A percentile compares a stretch with the other conserved stretches of the same genome.
Evolutionary conservation across 2,113 vertebrate species (phyloP).

Genomic region (Pluvianellus socialis): DNA sequence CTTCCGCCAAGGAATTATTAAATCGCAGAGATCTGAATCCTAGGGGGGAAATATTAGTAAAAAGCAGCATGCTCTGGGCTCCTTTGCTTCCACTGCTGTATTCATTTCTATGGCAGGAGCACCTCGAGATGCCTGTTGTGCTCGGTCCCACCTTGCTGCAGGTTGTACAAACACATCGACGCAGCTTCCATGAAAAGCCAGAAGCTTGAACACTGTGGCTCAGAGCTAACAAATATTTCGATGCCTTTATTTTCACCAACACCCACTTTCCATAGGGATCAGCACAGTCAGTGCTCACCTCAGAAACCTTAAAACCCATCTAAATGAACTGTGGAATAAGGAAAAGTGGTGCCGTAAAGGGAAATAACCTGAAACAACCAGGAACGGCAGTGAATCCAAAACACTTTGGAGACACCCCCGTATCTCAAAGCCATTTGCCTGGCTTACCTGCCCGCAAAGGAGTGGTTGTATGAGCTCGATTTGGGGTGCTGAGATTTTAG

Average conservation of each 20-base stretch:
- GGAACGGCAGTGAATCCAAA: neutral
- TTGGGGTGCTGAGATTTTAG: neutral
- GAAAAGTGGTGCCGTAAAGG: neutral
- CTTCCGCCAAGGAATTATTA: neutral
- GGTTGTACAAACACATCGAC: neutral
- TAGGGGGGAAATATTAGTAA: neutral
- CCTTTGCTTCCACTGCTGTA: neutral
- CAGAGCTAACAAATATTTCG: neutral
- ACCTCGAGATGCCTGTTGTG: accelerated
- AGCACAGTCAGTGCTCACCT: neutral
- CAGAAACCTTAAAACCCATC: neutral
- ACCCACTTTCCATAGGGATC: neutral
- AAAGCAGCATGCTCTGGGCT: neutral
- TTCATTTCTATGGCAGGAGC: neutral
- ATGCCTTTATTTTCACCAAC: neutral
- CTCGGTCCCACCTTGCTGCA: accelerated
- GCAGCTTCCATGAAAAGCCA: neutral
- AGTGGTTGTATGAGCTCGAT: neutral
- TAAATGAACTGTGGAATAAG: neutral
- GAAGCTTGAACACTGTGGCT: neutral
- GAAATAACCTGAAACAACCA: neutral
- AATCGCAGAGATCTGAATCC: neutral
- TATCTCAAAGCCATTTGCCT: neutral
- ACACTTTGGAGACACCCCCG: accelerated
- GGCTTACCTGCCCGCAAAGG: neutral